Evolutionary conservation across 2,113 vertebrate genomes (phyloP).

Genomic region (Phylloscopus trochiloides): DNA sequence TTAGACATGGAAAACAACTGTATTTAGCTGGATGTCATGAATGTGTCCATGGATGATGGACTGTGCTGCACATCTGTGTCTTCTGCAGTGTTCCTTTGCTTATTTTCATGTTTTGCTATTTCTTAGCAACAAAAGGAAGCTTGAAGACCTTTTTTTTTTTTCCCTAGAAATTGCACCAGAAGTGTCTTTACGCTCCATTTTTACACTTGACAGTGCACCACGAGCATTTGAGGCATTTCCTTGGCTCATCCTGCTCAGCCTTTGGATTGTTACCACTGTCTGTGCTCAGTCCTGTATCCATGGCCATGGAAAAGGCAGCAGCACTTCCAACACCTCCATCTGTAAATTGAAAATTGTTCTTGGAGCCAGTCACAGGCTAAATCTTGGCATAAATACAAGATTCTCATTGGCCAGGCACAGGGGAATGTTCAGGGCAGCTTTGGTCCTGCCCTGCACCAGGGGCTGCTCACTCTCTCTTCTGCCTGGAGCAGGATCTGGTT

Average conservation of each 20-base stretch:
- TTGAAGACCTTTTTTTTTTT: neutral
- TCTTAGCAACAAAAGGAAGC: conserved; percentile 50
- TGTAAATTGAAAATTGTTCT: neutral
- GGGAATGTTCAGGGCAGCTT: neutral
- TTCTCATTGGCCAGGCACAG: rapidly evolving
- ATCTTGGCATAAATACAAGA: rapidly evolving
- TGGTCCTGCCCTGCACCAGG: neutral
- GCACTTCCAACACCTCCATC: neutral
- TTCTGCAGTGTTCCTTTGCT: neutral
- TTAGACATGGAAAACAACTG: conserved; percentile 2
- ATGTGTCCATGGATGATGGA: neutral
- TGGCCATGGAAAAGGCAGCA: neutral
- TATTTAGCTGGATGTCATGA: neutral
- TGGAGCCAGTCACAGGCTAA: neutral
- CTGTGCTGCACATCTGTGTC: neutral
- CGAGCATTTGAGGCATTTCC: neutral
- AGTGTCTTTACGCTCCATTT: neutral
- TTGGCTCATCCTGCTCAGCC: neutral
- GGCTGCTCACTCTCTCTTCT: neutral
- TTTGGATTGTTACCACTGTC: neutral
- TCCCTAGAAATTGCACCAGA: neutral
- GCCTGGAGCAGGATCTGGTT: rapidly evolving
- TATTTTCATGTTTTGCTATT: conserved; percentile 35
- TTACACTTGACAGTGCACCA: neutral
- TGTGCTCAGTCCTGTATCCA: neutral